Conservation (phyloP, 1,140 invertebrate species). For the Drosophila athabasca region DNA sequence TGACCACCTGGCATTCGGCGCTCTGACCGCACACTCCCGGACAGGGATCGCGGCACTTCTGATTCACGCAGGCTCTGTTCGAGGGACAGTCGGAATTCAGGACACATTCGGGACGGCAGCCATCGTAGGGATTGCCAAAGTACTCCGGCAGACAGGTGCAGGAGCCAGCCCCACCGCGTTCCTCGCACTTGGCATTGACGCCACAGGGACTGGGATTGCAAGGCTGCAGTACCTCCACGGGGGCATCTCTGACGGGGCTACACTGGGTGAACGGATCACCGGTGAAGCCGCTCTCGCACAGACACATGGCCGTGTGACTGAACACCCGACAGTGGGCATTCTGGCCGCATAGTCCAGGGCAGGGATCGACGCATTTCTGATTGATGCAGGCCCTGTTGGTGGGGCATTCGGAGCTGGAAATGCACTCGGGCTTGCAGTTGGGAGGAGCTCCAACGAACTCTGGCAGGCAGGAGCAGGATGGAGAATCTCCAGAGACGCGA, state of each 20-base stretch:
- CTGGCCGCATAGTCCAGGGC: conserved; percentile 65
- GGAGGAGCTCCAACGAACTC: conserved; percentile 91
- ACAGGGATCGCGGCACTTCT: conserved; percentile 92
- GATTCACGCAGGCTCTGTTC: conserved; percentile 89
- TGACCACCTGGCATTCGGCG: conserved; percentile 88
- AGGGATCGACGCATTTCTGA: conserved; percentile 84
- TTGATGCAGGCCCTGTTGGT: conserved; percentile 91
- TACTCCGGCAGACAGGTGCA: conserved; percentile 90
- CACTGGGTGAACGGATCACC: conserved; percentile 85
- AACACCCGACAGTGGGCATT: conserved; percentile 76
- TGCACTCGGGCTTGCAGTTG: conserved; percentile 91
- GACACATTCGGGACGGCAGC: conserved; percentile 90
- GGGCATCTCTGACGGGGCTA: conserved; percentile 86
- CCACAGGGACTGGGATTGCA: conserved; percentile 86
- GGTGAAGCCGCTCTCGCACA: conserved; percentile 85
- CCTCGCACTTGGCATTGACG: conserved; percentile 91
- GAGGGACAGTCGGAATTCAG: conserved; percentile 89
- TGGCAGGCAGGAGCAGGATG: conserved; percentile 89
- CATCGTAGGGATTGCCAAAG: conserved; percentile 89
- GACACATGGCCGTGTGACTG: conserved; percentile 83
- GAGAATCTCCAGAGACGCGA: conserved; percentile 85
- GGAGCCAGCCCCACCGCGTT: conserved; percentile 86
- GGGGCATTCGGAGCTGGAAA: conserved; percentile 91
- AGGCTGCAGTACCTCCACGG: conserved; percentile 76
- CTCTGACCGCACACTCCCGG: conserved; percentile 89